Base-by-base conservation (phyloP, 2,113 vertebrate species). In the Nycticebus coucang region DNA sequence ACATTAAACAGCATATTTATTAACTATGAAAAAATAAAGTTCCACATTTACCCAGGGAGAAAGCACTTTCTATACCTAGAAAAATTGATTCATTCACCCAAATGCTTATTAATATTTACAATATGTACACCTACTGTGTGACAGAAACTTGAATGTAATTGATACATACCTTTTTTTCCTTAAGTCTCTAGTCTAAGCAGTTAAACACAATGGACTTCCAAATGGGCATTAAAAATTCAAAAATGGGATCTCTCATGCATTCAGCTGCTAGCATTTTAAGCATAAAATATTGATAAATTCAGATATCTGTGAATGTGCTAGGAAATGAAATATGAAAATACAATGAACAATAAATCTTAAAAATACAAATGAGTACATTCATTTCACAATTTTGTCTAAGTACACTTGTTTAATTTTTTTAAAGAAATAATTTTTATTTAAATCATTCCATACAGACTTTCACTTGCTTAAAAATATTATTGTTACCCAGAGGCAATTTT, bases 1-100 rank as follows among this genome's bases (percentile, higher is more conserved):
- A 55, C 10, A 59, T 82, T 74, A 83, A 79, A 71, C 35, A 86
- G 45, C 21, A 35, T 95, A 95, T 72, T 94, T 62, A 86, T 89
- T 78, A 89, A 68, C 28, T 50, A 12, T 71, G 4, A 87, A 87
- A 88, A 90, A 85, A 11, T 60, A 28, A 92, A 79, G 28, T 74
- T 21, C 11, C 66, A 75, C 4, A 37, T 87, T 93, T 91, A 59
- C 41, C 60, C 69, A 93, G 19, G 33, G 45, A 74, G 6, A 86
- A 91, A 64, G 4, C 26, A 28, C 13, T 41, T 60, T 92, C 69
- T 89, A 37, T 4, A 75, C 5, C 17, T 57, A 19, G 9, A 89
- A 50, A 41, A 37, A 66, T n/a, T 71, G 33, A 87, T 66, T 85
- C 33, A 78, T 55, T 87, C 37, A 84, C 41, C 66, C 10, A 92